phyloP scores from a whole-genome alignment of 37 sponge, comb jelly and placozoan species.

The Crambe crambe region DNA sequence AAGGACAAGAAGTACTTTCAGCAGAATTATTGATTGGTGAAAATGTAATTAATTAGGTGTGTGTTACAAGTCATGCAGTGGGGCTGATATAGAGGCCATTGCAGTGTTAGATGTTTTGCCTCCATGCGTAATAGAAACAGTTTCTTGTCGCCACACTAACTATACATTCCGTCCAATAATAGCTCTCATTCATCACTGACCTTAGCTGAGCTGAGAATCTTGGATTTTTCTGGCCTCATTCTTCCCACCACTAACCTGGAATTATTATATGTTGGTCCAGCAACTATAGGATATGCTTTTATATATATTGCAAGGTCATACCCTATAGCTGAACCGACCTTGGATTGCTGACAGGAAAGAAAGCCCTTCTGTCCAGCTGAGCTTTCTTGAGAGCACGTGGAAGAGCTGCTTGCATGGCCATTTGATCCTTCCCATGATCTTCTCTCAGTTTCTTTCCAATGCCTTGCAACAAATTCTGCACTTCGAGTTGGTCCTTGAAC shows the following conservation, averaged over 20 bases:
- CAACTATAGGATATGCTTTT: background rate
- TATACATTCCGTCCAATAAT: too few relatives aligned
- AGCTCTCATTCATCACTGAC: too few relatives aligned
- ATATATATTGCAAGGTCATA: background rate
- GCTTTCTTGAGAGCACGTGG: background rate
- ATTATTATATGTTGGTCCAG: background rate
- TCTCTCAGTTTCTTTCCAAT: conserved; percentile 19
- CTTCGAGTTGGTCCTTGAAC: conserved; percentile 17
- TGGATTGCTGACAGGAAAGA: conserved; percentile 6
- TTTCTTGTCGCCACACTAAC: too few relatives aligned
- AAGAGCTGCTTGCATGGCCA: conserved; percentile 36
- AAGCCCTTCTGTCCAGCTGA: background rate
- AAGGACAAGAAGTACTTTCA: too few relatives aligned
- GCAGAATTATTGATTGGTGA: too few relatives aligned
- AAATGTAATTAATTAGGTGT: too few relatives aligned
- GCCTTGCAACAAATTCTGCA: conserved; percentile 30
- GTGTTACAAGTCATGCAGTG: too few relatives aligned
- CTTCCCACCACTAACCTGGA: background rate
- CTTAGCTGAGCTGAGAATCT: background rate
- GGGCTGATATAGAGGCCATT: too few relatives aligned
- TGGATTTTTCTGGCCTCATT: conserved; percentile 4
- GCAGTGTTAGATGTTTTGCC: too few relatives aligned
- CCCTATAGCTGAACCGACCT: background rate
- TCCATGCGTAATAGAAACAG: too few relatives aligned
- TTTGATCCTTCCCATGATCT: background rate